These are phyloP conservation scores for Chromis chromis DNA, from an alignment of 2,797 vertebrate species.

Conservation along the genomic window DNA sequence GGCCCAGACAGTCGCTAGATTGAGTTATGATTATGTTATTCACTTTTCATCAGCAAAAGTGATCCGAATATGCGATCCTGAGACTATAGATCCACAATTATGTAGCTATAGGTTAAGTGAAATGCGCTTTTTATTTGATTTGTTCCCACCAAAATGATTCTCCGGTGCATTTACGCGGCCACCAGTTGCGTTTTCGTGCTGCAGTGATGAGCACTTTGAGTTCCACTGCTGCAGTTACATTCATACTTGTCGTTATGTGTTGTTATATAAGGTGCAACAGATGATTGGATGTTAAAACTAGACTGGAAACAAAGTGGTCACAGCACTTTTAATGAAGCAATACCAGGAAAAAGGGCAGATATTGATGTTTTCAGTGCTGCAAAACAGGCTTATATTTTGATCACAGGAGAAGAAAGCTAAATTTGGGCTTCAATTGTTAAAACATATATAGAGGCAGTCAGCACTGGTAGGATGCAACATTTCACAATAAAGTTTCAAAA, in stretches of 20 bases:
- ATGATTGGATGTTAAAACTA: neutral
- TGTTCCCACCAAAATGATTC: conserved; percentile 46
- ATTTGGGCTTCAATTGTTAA: too few relatives aligned
- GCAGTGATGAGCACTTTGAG: conserved; percentile 4
- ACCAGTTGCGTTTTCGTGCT: conserved; percentile 63
- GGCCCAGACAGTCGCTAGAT: conserved; percentile 59
- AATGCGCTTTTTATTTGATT: conserved; percentile 58
- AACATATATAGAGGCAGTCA: too few relatives aligned
- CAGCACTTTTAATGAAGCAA: too few relatives aligned
- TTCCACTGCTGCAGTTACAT: conserved; percentile 2
- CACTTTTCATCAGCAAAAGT: conserved; percentile 76
- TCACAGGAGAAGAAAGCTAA: too few relatives aligned
- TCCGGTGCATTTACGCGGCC: conserved; percentile 35
- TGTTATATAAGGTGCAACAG: neutral
- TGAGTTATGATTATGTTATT: conserved; percentile 78
- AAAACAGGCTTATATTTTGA: too few relatives aligned
- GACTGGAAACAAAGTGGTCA: too few relatives aligned
- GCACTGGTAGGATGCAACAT: too few relatives aligned
- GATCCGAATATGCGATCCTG: conserved; percentile 63
- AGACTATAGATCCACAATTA: conserved; percentile 71
- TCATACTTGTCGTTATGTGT: neutral
- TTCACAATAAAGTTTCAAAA: too few relatives aligned
- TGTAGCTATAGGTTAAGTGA: conserved; percentile 61
- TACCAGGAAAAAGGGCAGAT: too few relatives aligned
- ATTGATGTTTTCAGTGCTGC: too few relatives aligned